These are phyloP conservation scores for Byasa hedistus DNA, from an alignment of 2,888 invertebrate species.

Conservation along the genomic window DNA sequence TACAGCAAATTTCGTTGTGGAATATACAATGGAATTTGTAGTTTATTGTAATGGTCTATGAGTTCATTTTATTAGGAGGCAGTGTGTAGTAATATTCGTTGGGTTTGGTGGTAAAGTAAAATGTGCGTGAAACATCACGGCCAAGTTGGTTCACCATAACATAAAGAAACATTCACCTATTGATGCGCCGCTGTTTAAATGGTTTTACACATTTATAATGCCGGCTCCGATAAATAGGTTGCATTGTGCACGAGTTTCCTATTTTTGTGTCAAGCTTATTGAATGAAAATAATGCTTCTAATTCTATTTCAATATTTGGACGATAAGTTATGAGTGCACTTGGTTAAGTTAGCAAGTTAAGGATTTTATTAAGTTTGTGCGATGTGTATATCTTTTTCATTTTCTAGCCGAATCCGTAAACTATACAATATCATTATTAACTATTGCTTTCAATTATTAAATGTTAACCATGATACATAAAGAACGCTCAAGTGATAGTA, in stretches of 20 bases:
- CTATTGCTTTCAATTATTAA: too few relatives aligned
- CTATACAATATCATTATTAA: too few relatives aligned
- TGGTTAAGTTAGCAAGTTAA: conserved; percentile 35
- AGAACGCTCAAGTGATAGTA: too few relatives aligned
- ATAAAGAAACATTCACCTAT: conserved; percentile 76
- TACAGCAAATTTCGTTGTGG: background rate
- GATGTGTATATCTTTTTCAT: conserved; percentile 9
- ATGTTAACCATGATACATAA: too few relatives aligned
- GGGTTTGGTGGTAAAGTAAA: conserved; percentile 62
- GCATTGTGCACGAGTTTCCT: conserved; percentile 62
- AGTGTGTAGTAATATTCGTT: conserved; percentile 38
- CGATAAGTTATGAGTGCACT: conserved; percentile 54
- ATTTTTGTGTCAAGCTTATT: conserved; percentile 70
- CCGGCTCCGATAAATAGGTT: conserved; percentile 74
- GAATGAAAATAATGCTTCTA: conserved; percentile 76
- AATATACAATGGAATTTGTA: conserved; percentile 30
- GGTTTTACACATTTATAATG: conserved; percentile 80
- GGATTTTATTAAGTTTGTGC: conserved; percentile 33
- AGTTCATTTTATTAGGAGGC: conserved; percentile 34
- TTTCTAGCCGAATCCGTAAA: background rate
- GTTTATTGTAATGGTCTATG: conserved; percentile 17
- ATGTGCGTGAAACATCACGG: conserved; percentile 77
- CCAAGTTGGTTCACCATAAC: conserved; percentile 77
- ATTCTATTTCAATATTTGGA: conserved; percentile 73
- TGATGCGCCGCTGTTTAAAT: conserved; percentile 77